Conservation (phyloP, 2,797 vertebrate genomes). For the Pseudocheirus occidentalis region DNA sequence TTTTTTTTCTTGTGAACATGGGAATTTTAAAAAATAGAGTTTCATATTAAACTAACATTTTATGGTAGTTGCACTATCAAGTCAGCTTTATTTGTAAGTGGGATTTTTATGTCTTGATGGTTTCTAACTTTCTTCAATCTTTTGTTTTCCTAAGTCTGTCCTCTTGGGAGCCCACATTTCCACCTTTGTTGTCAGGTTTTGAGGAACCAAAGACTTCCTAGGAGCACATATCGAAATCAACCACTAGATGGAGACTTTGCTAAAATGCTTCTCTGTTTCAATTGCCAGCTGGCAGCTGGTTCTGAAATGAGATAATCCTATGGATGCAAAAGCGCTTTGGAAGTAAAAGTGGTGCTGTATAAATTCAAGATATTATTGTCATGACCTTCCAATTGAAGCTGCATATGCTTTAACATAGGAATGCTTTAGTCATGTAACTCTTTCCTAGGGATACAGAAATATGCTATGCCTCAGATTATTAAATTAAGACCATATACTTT, state of each 20-base stretch:
- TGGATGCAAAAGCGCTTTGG: background rate
- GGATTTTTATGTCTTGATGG: slow-evolving; percentile 32
- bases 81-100: slow-evolving; percentile 11
- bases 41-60: background rate
- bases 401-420: background rate
- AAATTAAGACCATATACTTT: background rate
- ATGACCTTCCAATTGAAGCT: slow-evolving; percentile 23
- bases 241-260: slow-evolving; percentile 1
- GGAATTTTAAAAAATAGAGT: background rate
- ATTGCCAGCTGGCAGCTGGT: background rate
- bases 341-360: background rate
- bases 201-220: background rate
- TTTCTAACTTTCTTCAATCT: slow-evolving; percentile 21
- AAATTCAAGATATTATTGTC: background rate
- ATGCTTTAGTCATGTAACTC: slow-evolving; percentile 43
- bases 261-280: slow-evolving; percentile 7
- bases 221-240: slow-evolving; percentile 39
- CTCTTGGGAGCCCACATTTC: background rate
- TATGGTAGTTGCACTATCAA: slow-evolving; percentile 12
- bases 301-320: slow-evolving; percentile 12
- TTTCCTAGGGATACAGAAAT: slow-evolving; percentile 23
- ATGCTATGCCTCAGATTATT: background rate
- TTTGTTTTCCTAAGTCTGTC: background rate
- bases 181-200: slow-evolving; percentile 27
- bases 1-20: background rate